Base-by-base conservation (phyloP, 2,888 invertebrate genomes). In the Drosophila atroscutellata region DNA sequence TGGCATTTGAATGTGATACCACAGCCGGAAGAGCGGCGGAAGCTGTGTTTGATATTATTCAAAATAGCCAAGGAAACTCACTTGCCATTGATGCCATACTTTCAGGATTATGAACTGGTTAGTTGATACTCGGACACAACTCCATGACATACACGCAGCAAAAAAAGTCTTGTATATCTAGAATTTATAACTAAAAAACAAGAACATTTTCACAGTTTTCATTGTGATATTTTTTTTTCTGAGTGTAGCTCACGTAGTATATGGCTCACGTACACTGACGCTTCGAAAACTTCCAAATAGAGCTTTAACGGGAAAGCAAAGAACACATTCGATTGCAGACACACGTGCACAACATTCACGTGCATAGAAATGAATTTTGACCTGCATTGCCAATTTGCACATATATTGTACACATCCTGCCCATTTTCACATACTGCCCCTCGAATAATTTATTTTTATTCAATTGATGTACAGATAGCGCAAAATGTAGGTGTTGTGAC, bases 401-500 rank as follows among this genome's bases (percentile, higher is more conserved):
- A 55, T 5, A 37, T n/a, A 37, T 55, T 37, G 18, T 26, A 28
- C 36, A 26, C 55, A 28, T 5, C 1, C 20, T 20, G 15, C 3
- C 34, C 18, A 34, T 15, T 24, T 24, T 45, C 24, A 24, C 52
- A 36, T 26, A 26, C 18, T 54, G 15, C 18, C 50, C 11, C 4
- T 20, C 30, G 9, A 4, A 15, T 37, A 39, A 56, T 20, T 56
- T 45, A 39, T 56, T 56, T 15, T 42, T 20, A 30, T 42, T 42
- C 39, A 56, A 56, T 36, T 51, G 28, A 9, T 49, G 42, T 54
- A 3, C 88, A 96, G 96, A 94, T 97, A 36, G 94, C 96, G 0
- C 96, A 96, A 92, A 96, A 96, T 91, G 94, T 94, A 73, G 97
- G 97, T 6, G 95, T 95, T 3, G 95, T 97, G 26, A 97, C 97